Evolutionary conservation across 1,140 invertebrate species (phyloP).

Genomic region (Vanessa atalanta): DNA sequence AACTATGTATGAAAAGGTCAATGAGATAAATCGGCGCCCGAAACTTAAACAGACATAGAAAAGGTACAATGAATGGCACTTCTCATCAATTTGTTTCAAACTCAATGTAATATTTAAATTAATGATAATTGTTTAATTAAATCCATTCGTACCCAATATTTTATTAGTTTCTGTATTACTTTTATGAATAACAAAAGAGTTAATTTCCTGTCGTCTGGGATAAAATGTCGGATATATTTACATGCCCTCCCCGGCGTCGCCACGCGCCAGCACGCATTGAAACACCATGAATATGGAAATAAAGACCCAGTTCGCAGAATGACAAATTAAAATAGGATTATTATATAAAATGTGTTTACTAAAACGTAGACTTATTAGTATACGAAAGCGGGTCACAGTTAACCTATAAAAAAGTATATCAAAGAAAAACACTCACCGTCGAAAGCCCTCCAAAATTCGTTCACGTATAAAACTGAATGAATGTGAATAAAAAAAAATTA

Average conservation of each 20-base stretch:
- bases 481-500: conserved; percentile 39
- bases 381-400: conserved; percentile 11
- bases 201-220: conserved; percentile 11
- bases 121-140: too few species aligned
- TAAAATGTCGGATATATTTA: conserved; percentile 25
- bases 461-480: conserved; percentile 44
- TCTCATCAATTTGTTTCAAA: too few species aligned
- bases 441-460: conserved; percentile 49
- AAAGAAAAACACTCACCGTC: conserved; percentile 41
- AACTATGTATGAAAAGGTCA: not conserved
- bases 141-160: too few species aligned
- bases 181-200: conserved; percentile 7
- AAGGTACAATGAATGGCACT: not conserved
- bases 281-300: conserved; percentile 47
- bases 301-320: conserved; percentile 27
- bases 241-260: conserved; percentile 5
- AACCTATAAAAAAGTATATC: conserved; percentile 12
- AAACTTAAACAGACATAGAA: not conserved
- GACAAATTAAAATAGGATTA: conserved; percentile 31
- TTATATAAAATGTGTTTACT: conserved; percentile 11
- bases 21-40: not conserved
- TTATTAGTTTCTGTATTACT: not conserved
- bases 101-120: too few species aligned
- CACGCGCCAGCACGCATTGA: conserved; percentile 31
- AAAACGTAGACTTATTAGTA: not conserved